These are phyloP conservation scores for Sorex maritimensis DNA, from an alignment of 2,797 vertebrate genomes.

Conservation along the genomic window DNA sequence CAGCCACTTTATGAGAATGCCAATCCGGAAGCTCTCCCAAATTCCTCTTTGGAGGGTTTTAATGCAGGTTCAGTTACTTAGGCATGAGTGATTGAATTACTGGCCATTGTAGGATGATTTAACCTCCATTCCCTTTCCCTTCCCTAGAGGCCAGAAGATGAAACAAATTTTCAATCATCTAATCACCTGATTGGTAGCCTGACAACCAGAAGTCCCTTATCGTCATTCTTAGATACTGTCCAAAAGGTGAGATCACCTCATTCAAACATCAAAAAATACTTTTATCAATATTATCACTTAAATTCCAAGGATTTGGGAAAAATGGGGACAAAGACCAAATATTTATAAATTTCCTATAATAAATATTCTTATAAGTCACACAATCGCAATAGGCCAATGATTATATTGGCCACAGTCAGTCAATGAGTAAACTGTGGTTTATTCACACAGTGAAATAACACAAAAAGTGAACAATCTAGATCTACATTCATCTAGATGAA, in stretches of 20 bases:
- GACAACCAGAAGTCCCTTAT: background rate
- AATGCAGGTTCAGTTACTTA: background rate
- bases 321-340: background rate
- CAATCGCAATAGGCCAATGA: background rate
- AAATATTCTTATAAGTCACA: conserved; percentile 1
- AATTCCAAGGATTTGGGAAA: background rate
- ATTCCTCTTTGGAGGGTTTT: background rate
- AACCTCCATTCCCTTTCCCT: background rate
- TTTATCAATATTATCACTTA: background rate
- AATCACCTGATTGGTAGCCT: background rate
- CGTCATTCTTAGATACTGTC: background rate
- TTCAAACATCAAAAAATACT: background rate
- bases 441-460: background rate
- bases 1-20: background rate
- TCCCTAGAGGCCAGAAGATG: background rate
- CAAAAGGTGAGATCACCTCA: background rate
- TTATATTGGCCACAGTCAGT: background rate
- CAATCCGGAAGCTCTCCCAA: background rate
- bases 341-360: too few species aligned
- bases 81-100: background rate
- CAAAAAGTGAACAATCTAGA: background rate
- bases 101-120: background rate
- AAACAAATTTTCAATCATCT: background rate
- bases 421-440: too few species aligned
- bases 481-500: conserved; percentile 15